Base-by-base conservation (phyloP, 2,888 invertebrate genomes). In the Sicus ferrugineus region DNA sequence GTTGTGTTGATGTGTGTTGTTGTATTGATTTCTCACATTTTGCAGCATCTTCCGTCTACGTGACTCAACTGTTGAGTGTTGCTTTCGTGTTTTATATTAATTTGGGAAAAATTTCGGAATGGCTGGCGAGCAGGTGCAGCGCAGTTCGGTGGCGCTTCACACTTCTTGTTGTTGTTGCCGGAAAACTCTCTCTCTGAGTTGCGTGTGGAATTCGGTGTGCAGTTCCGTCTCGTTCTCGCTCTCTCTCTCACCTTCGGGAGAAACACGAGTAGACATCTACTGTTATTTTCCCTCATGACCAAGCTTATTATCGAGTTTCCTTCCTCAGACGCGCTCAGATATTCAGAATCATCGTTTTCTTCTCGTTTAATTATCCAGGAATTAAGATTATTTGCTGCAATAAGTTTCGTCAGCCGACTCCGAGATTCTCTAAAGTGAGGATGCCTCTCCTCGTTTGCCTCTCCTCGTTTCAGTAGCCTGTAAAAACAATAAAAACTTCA, bases 401-500 rank as follows among this genome's bases (percentile, higher is more conserved):
- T n/a, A n/a, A n/a, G n/a, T n/a, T n/a, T n/a, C n/a, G n/a, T n/a
- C n/a, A n/a, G n/a, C n/a, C n/a, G n/a, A n/a, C n/a, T n/a, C n/a
- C n/a, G n/a, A n/a, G n/a, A n/a, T n/a, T n/a, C n/a, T n/a, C n/a
- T n/a, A n/a, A n/a, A n/a, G n/a, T n/a, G n/a, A n/a, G n/a, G n/a
- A n/a, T n/a, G n/a, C n/a, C n/a, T n/a, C n/a, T n/a, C n/a, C n/a
- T n/a, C n/a, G n/a, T n/a, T n/a, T n/a, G n/a, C n/a, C n/a, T n/a
- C n/a, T n/a, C n/a, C n/a, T n/a, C n/a, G n/a, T n/a, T n/a, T n/a
- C n/a, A n/a, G n/a, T n/a, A n/a, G n/a, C n/a, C n/a, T n/a, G n/a
- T n/a, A n/a, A 74, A 76, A 75, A 77, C 75, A 78, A 75, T 75
- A 73, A 76, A 74, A 78, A 76, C 73, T 77, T 77, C 81, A 79